These are phyloP conservation scores for Lypha dubia DNA, from an alignment of 2,888 invertebrate genomes.

Conservation along the genomic window DNA sequence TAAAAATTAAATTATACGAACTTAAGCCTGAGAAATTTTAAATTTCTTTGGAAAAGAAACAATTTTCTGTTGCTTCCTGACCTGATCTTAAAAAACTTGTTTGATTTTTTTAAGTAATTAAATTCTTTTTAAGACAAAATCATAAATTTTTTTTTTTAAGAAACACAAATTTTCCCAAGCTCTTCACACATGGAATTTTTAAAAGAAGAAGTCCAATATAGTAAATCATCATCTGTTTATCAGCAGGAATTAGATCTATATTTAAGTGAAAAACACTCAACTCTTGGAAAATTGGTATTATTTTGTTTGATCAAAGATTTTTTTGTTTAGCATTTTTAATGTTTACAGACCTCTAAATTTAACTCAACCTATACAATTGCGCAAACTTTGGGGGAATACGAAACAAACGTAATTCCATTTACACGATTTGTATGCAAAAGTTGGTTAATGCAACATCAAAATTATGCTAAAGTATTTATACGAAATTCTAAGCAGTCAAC, in stretches of 20 bases:
- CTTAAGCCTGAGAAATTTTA: too few relatives aligned
- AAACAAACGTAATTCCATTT: constrained; percentile 69
- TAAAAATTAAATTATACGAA: too few relatives aligned
- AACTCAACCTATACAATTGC: constrained; percentile 9
- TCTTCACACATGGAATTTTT: constrained; percentile 61
- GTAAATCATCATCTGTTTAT: not conserved
- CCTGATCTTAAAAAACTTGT: too few relatives aligned
- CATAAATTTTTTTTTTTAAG: constrained; percentile 37
- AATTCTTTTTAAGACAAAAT: not conserved
- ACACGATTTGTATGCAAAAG: constrained; percentile 67
- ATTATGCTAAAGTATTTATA: constrained; percentile 75
- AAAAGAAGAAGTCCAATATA: not conserved
- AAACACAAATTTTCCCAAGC: constrained; percentile 61
- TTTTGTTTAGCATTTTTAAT: not conserved
- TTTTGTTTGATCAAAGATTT: not conserved
- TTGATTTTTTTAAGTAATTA: not conserved
- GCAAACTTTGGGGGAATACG: constrained; percentile 72
- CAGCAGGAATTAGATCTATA: not conserved
- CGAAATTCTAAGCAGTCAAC: constrained; percentile 28
- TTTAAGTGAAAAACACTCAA: not conserved
- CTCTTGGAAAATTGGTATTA: not conserved
- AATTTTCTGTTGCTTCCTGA: too few relatives aligned
- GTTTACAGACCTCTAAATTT: not conserved
- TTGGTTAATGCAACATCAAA: constrained; percentile 74
- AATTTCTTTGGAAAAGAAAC: too few relatives aligned